Percentiles rank a stretch among this genome's conserved stretches.
These are phyloP conservation scores for Cerastis rubricosa DNA, from an alignment of 2,888 invertebrate species.

Conservation along the genomic window DNA sequence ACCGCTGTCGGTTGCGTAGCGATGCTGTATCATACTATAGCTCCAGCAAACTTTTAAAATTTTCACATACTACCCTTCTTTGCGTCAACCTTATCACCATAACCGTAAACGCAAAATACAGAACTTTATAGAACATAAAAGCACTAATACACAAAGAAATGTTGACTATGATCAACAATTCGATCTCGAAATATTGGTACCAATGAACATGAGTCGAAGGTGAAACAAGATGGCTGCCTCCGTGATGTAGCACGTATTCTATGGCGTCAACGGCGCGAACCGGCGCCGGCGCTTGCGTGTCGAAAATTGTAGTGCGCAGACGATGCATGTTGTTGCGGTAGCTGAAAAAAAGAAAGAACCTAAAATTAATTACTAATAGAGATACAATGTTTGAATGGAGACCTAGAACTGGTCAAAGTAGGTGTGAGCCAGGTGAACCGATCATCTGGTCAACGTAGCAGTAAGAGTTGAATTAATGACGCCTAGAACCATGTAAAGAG, in stretches of 20 bases:
- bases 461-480: no score
- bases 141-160: neutral
- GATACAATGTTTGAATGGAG: neutral
- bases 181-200: conserved; percentile 40
- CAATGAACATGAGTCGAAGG: conserved; percentile 24
- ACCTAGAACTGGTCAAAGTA: neutral
- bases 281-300: conserved; percentile 37
- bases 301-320: conserved; percentile 29
- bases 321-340: conserved; percentile 37
- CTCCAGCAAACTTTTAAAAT: conserved; percentile 32
- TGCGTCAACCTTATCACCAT: conserved; percentile 9
- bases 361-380: neutral
- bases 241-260: conserved; percentile 38
- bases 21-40: neutral
- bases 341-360: conserved; percentile 13
- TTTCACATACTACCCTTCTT: neutral
- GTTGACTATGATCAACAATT: conserved; percentile 30
- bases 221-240: conserved; percentile 32
- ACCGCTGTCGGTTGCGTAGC: neutral
- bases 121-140: conserved; percentile 26
- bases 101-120: conserved; percentile 14
- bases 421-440: no score
- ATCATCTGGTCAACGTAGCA: neutral
- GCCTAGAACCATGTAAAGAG: neutral
- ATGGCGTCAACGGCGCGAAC: conserved; percentile 42